Base-by-base conservation (phyloP, 2,113 vertebrate genomes). In the Copsychus sechellarum region DNA sequence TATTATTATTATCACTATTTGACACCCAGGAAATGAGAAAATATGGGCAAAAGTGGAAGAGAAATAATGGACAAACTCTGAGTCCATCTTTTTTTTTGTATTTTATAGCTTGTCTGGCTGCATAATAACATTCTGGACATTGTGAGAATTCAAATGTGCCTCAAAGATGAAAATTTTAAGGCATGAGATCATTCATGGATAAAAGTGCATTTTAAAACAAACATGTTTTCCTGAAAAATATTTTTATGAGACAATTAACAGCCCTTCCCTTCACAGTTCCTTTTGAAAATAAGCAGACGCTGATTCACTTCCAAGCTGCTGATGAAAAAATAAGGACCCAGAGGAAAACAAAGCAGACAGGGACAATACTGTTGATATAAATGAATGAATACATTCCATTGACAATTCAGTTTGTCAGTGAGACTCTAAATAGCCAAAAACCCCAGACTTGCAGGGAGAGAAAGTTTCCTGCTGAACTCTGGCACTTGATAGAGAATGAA, bases 301-400 rank as follows among this genome's bases (percentile, higher is more conserved):
- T 87, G 86, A 95, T 95, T 95, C 94, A 94, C 34, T 88, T 95
- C 81, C 89, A 91, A 95, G 81, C 45, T 92, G 66, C 61, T 94
- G 82, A 82, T 80, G 74, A 73, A 95, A 95, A 95, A 94, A 77
- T 86, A 94, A 90, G 58, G n/a, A 57, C 58, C 90, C 82, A 81
- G 79, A 90, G 92, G 81, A 95, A 97, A 96, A 95, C 91, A 97
- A 97, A 97, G 93, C 93, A 95, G 87, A 82, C 74, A 94, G 81
- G 71, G 64, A 96, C 87, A 96, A 96, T 96, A 80, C 81, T 93
- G 85, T 94, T 95, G 91, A 93, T 93, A 69, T 82, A 95, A 96
- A 92, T 79, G 67, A 88, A 95, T 91, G 81, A 97, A 95, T 94
- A 72, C 87, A 80, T 95, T 94, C 87, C 89, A 91, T 82, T 94